Conservation (phyloP, 2,797 vertebrate species). For the Schizopygopsis pylzovi region DNA sequence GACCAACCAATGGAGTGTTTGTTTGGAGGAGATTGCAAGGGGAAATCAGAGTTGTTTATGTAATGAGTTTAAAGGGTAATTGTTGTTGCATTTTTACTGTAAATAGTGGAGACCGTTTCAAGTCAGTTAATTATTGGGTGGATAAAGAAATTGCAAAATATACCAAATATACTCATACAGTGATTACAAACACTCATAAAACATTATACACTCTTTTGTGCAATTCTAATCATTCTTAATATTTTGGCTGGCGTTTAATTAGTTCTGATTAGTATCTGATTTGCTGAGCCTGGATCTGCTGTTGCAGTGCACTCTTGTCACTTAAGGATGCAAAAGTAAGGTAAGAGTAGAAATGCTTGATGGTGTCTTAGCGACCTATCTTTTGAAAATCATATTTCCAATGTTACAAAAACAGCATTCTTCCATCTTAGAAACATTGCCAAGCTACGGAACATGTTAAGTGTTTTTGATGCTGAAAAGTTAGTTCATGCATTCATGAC, state of each 20-base stretch:
- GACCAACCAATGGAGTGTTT: neutral
- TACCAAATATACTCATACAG: neutral
- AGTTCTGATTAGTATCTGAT: neutral
- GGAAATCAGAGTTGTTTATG: neutral
- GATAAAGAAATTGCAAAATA: slow-evolving; percentile 14
- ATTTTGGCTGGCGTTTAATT: neutral
- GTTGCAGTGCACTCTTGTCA: neutral
- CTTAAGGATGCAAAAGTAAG: neutral
- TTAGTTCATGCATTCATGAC: too few species aligned
- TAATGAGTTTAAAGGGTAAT: slow-evolving; percentile 25
- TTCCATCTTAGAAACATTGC: too few species aligned
- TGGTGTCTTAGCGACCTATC: neutral
- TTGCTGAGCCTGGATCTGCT: neutral
- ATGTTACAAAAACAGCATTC: too few species aligned
- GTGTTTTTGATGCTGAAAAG: too few species aligned
- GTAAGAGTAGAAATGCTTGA: neutral
- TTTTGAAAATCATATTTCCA: too few species aligned
- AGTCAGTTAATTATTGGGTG: neutral
- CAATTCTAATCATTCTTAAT: neutral
- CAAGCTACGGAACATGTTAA: too few species aligned
- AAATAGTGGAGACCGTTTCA: neutral
- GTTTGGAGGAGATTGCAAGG: neutral
- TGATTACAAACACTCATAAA: neutral
- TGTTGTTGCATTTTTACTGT: neutral
- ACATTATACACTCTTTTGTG: neutral